These are phyloP conservation scores for Danio kyathit DNA, from an alignment of 2,797 vertebrate genomes.

Conservation along the genomic window DNA sequence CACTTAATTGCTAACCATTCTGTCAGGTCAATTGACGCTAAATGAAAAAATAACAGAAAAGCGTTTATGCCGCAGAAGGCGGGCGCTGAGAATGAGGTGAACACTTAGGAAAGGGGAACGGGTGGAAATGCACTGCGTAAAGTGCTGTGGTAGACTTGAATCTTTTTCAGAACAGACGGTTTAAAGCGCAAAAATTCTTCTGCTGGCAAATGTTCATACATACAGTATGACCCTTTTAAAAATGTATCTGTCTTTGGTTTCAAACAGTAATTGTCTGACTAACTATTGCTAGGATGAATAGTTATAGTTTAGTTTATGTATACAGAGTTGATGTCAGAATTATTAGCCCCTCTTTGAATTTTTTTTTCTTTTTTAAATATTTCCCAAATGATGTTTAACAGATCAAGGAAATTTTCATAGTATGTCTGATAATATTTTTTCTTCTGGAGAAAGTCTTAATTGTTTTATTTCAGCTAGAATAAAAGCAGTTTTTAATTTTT, in stretches of 20 bases:
- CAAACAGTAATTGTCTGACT: background rate
- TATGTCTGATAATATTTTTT: no score
- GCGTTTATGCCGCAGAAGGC: conserved; percentile 90
- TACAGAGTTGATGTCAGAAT: no score
- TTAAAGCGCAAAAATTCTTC: conserved; percentile 40
- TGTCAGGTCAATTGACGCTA: conserved; percentile 99
- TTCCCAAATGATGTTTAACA: no score
- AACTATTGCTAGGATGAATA: no score
- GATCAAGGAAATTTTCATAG: no score
- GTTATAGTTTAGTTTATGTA: no score
- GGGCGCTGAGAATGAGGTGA: conserved; percentile 91
- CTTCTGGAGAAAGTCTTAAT: no score
- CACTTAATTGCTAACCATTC: conserved; percentile 99
- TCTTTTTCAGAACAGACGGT: conserved; percentile 62
- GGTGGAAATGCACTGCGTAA: conserved; percentile 89
- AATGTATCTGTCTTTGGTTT: conserved; percentile 3
- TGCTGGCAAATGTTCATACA: conserved; percentile 10
- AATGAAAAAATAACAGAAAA: conserved; percentile 98
- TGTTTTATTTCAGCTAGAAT: no score
- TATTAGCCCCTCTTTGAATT: no score
- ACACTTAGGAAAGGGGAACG: conserved; percentile 88
- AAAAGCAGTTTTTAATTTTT: no score
- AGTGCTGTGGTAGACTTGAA: conserved; percentile 75
- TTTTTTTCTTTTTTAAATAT: no score
- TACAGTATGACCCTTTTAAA: background rate